Evolutionary conservation across 64 coral and sea anemone species (phyloP), one percentile per base, ranked within the genome.

Genomic region (Montipora capricornis): DNA sequence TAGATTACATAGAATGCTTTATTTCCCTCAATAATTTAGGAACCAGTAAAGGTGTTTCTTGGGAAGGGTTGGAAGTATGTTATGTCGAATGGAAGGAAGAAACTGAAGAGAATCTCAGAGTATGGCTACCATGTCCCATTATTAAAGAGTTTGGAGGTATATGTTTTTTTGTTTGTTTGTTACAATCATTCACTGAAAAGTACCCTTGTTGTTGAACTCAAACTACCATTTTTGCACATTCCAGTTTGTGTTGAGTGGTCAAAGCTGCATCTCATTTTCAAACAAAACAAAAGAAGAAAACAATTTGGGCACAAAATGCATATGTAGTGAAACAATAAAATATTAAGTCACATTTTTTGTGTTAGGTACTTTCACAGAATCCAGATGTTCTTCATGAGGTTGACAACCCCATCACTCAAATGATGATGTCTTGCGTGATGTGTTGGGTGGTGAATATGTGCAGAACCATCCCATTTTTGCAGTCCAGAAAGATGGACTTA

Each of bases 91-190:
- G 71, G 69, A 59, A 88, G 87, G 53, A 88, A 59, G 74, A 88
- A 49, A 51, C 87, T 88, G 46, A 76, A 76, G 66, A 70, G 49
- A 50, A 52, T 75, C 47, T 74, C 70, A 52, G 66, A 51, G 6
- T 88, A 11, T 88, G 87, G 73, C 6, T 88, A 88, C 53, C 87
- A 14, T 15, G 44, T 73, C 16, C 83, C 83, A 87, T 62, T 87
- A 69, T 87, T 87, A 48, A 62, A 87, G 83, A 87, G 16, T 87
- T 87, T 87, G 83, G 62, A 87, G 64, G 83, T 87, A 87, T 51
- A 2, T 81, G 29, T 60, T 49, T n/a, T 81, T 19, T 15, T 51
- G 37, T 45, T 78, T 45, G 49, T 9, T 45, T 59, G 49, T 66
- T n/a, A 82, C 24, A 15, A 26, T 60, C 80, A 82, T 13, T 12